Base-by-base conservation (phyloP, 2,888 invertebrate genomes). In the Cephus spinipes region DNA sequence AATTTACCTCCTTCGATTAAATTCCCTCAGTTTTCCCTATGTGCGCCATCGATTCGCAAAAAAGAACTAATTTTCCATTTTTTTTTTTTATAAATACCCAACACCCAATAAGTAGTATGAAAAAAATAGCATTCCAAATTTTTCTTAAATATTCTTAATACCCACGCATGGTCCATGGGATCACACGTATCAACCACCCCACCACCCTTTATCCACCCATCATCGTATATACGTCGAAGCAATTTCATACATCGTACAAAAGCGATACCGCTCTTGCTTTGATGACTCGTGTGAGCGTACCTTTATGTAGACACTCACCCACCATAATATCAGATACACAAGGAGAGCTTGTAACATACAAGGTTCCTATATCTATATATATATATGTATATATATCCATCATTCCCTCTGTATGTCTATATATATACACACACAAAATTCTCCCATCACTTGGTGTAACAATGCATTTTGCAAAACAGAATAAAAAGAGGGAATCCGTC, bases 31-130 rank as follows among this genome's bases (percentile, higher is more conserved):
- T 23, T 55, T 23, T 23, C 9, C 15, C 55, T 23, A 2, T 55
- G 2, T 1, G 9, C 55, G 9, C 9, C 23, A 9, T 23, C 23
- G 0, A 2, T 6, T 4, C 9, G 2, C 9, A 6, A 23, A 1
- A 15, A 23, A 55, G 1, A 3, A 55, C 9, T 34, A 40, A 55
- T 9, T 23, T 40, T 55, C 2, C 23, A 55, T 31, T 31, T 31
- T 31, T 31, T 30, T 30, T 31, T 31, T 31, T 31, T 35, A 12
- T 35, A 23, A 55, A 23, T 6, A 1, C 6, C 9, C 40, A 23
- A 15, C 6, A 15, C 40, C 40, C 40, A 6, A 6, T 6, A 55
- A 23, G 9, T 55, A 23, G 23, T 55, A 55, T 9, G 9, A 6
- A 55, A 55, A 55, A 55, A 23, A 15, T 12, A 4, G 15, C 15